Base-by-base conservation (phyloP, 2,797 vertebrate genomes). In the Sebastes itinus region DNA sequence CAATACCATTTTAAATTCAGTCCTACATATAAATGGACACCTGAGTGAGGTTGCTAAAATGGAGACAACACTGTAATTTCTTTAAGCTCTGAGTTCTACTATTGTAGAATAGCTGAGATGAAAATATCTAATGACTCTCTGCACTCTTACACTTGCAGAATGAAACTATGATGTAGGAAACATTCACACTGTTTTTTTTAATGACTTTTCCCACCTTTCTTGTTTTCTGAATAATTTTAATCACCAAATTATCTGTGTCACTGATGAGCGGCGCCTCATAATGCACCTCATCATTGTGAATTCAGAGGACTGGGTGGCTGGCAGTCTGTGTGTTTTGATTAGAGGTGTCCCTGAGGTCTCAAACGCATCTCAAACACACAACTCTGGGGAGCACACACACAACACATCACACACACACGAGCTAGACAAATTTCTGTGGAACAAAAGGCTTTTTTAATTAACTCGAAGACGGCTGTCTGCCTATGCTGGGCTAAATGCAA, bases 401-500 rank as follows among this genome's bases (percentile, higher is more conserved):
- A 59, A 33, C 59, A n/a, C 18, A 66, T 49, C 65, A 22, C 65
- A 18, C 38, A 68, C 46, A 35, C 35, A 72, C 8, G 25, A 76
- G 70, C 65, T 64, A 85, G 72, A 74, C 16, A 74, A 78, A 78
- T 64, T 72, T 68, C 81, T 83, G 69, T 81, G 76, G 67, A 90
- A 88, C 83, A 86, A 83, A 90, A 88, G 49, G 75, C 68, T 77
- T 87, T 87, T 82, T 87, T 88, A 92, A 91, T 94, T 90, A 90
- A 91, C 83, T 84, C 61, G 55, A 82, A 81, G 80, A 75, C 84
- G 27, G 67, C 69, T 86, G 83, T 70, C 79, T 87, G 72, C 59
- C 73, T 82, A 25, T 16, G 28, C 78, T 55, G 72, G 82, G 80
- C 82, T 80, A 87, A 87, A 81, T 11, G 61, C 35, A 74, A 72